Evolutionary conservation across 2,888 invertebrate species (phyloP).

Genomic region (Endomychus coccineus): DNA sequence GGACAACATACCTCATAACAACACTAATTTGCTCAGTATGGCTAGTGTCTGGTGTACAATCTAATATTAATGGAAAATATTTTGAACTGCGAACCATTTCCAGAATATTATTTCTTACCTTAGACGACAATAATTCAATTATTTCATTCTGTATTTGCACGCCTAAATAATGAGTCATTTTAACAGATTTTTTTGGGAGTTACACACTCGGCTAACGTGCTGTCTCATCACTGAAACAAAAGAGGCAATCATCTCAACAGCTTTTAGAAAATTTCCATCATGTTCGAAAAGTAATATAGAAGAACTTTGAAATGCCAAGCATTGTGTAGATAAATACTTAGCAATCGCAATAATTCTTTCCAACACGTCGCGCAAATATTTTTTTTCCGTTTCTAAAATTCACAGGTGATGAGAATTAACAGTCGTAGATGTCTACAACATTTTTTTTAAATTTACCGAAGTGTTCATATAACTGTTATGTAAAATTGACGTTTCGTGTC

Average conservation of each 20-base stretch:
- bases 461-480: constrained; percentile 4
- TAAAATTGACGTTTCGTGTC: constrained; percentile 5
- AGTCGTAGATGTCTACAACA: constrained; percentile 3
- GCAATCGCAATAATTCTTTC: constrained; percentile 4
- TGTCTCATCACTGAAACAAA: constrained; percentile 3
- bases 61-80: constrained; percentile 14
- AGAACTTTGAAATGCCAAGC: constrained; percentile 4
- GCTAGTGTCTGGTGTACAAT: constrained; percentile 12
- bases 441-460: constrained; percentile 4
- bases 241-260: constrained; percentile 5
- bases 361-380: constrained; percentile 5
- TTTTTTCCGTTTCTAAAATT: constrained; percentile 5
- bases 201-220: constrained; percentile 4
- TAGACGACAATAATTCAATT: constrained; percentile 7
- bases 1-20: too few relatives aligned
- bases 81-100: constrained; percentile 6
- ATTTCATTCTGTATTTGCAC: constrained; percentile 14
- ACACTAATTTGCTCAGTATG: too few relatives aligned
- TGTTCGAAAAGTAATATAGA: constrained; percentile 4
- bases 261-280: constrained; percentile 5
- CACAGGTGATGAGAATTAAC: constrained; percentile 3
- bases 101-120: constrained; percentile 8
- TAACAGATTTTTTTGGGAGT: constrained; percentile 8
- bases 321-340: constrained; percentile 5
- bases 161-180: constrained; percentile 14